Evolutionary conservation across 1,140 invertebrate genomes (phyloP), one percentile per base, ranked within the genome.

Genomic region (Listronotus oregonensis): DNA sequence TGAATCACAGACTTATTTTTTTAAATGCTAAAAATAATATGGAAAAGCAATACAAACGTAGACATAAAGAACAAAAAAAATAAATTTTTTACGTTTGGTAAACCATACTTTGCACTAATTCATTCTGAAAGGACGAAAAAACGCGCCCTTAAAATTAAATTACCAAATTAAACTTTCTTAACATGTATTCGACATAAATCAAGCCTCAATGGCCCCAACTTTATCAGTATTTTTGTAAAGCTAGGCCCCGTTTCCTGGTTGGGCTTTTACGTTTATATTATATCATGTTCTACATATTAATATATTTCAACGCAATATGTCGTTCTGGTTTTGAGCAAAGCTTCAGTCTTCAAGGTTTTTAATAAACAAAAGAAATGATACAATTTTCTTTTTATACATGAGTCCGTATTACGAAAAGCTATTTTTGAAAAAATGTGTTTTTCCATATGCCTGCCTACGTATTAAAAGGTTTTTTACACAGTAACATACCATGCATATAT

Each of bases 111-210:
- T 27, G 21, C 21, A 27, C 21, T 3, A 1, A 27, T 1, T 27
- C 5, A 27, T 27, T 27, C 21, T 27, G 1, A 27, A 27, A 27
- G 2, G n/a, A n/a, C n/a, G n/a, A n/a, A 27, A 27, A 27, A 27
- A 27, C 1, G 21, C 21, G 21, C 21, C 21, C 21, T 27, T 27
- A 27, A 27, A 27, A 27, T 27, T 27, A 27, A 27, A 27, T 27
- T 27, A 27, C 21, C 21, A 27, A 27, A 71, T 73, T 71, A 71
- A 47, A 72, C 42, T 73, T 73, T 71, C 69, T 68, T 73, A 71
- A 54, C 67, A 73, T 73, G 69, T 71, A 69, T 71, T 67, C 58
- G 61, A 52, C 59, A 73, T 73, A 69, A 71, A 71, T 71, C 71
- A 67, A 56, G 32, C 15, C 58, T 58, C 58, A 31, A 54, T 50